Evolutionary conservation across 2,888 invertebrate genomes (phyloP).

Genomic region (Sphinx pinastri): DNA sequence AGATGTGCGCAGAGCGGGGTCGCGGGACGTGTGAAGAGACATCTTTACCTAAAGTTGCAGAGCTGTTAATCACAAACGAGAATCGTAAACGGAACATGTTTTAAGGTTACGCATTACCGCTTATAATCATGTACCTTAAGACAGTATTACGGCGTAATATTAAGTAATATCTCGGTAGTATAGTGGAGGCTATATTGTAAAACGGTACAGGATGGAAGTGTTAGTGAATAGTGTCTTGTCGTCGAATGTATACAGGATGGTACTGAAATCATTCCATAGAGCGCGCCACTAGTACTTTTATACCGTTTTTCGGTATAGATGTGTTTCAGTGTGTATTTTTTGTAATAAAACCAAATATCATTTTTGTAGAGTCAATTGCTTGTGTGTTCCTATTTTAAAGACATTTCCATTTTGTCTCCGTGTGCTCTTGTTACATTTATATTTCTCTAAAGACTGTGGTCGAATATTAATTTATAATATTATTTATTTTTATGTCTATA

Average conservation of each 20-base stretch:
- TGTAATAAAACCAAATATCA: slow-evolving; percentile 65
- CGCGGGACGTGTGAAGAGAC: slow-evolving; percentile 51
- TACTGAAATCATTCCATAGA: slow-evolving; percentile 69
- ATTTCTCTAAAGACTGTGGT: slow-evolving; percentile 78
- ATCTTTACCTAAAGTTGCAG: slow-evolving; percentile 75
- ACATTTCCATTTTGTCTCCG: slow-evolving; percentile 66
- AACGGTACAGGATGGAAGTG: slow-evolving; percentile 56
- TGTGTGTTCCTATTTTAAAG: slow-evolving; percentile 77
- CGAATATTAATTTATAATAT: slow-evolving; percentile 78
- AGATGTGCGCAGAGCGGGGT: background rate
- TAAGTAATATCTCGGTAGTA: slow-evolving; percentile 62
- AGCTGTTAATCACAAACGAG: slow-evolving; percentile 54
- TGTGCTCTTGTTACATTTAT: slow-evolving; percentile 65
- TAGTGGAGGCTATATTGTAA: slow-evolving; percentile 70
- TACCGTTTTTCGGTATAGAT: slow-evolving; percentile 42
- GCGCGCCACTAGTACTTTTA: slow-evolving; percentile 50
- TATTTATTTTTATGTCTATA: slow-evolving; percentile 80
- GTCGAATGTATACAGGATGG: slow-evolving; percentile 43
- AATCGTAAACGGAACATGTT: slow-evolving; percentile 60
- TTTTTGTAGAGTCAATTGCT: slow-evolving; percentile 55
- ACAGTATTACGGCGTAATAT: slow-evolving; percentile 72
- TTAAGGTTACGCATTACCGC: slow-evolving; percentile 62
- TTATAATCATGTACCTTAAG: slow-evolving; percentile 66
- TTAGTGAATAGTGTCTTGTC: slow-evolving; percentile 43
- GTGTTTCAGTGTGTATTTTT: slow-evolving; percentile 26